Evolutionary conservation across 2,797 vertebrate genomes (phyloP).

Genomic region (Ara ararauna): DNA sequence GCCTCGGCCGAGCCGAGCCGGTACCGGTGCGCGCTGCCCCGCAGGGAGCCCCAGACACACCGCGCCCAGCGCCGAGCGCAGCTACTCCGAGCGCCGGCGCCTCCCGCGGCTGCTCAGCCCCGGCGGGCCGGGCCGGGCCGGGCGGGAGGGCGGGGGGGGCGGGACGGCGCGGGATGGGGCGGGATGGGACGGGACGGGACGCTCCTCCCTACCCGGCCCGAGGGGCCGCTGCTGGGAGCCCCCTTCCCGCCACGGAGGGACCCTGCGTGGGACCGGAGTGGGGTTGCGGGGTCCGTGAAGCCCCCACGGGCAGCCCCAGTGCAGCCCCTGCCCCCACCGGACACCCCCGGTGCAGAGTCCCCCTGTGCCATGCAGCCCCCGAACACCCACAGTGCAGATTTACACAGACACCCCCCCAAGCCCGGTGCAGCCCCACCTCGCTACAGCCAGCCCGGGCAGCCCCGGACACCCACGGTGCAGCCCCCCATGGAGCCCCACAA

Average conservation of each 20-base stretch:
- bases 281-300: neutral
- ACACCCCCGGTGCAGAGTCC: neutral
- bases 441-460: neutral
- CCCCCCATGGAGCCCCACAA: neutral
- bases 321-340: neutral
- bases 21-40: neutral
- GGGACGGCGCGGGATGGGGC: neutral
- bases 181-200: neutral
- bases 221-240: neutral
- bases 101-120: conserved; percentile 62
- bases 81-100: conserved; percentile 36
- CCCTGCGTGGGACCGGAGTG: neutral
- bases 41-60: conserved; percentile 3
- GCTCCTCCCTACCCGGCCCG: conserved; percentile 28
- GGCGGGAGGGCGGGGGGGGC: neutral
- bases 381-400: neutral
- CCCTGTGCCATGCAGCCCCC: fast-evolving
- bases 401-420: neutral
- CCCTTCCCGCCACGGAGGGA: neutral
- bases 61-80: neutral
- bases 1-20: neutral
- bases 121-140: neutral
- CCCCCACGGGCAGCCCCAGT: too few relatives aligned
- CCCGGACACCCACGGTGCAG: neutral
- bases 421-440: neutral